Evolutionary conservation across 2,888 invertebrate genomes (phyloP).

Genomic region (Anticlea derivata): DNA sequence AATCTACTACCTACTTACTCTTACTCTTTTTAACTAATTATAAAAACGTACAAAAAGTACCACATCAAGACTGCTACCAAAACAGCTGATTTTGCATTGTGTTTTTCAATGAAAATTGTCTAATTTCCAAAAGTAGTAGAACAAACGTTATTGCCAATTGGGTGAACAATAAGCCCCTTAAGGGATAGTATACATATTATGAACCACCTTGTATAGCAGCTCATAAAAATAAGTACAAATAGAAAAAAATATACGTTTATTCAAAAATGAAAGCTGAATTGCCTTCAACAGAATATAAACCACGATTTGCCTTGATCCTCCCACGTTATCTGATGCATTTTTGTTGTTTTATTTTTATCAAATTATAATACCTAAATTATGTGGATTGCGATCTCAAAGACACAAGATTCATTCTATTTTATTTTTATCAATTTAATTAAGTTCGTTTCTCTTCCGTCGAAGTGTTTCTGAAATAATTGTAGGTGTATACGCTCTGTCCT

Average conservation of each 20-base stretch:
- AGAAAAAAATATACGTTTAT: slow-evolving; percentile 27
- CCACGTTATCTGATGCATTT: slow-evolving; percentile 51
- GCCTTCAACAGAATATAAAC: slow-evolving; percentile 43
- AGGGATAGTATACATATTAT: no score
- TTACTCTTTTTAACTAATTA: no score
- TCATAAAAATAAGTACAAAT: slow-evolving; percentile 26
- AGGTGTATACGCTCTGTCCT: no score
- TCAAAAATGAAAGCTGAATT: slow-evolving; percentile 32
- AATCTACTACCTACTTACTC: no score
- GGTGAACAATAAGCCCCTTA: no score
- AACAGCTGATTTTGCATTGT: no score
- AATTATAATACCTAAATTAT: slow-evolving; percentile 69
- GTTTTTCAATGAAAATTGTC: no score
- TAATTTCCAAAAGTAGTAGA: no score
- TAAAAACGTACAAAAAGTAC: no score
- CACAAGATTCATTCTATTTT: slow-evolving; percentile 53
- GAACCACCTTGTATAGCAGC: slow-evolving; percentile 17
- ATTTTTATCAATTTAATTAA: slow-evolving; percentile 36
- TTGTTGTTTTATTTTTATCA: slow-evolving; percentile 52
- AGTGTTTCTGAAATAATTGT: neutral
- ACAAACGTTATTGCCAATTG: no score
- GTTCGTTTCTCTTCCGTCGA: slow-evolving; percentile 30
- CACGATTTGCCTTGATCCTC: slow-evolving; percentile 45
- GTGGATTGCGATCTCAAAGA: slow-evolving; percentile 47
- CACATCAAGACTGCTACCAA: no score